phyloP scores from a whole-genome alignment of 2,113 vertebrate genomes.

The Melierax canorus region DNA sequence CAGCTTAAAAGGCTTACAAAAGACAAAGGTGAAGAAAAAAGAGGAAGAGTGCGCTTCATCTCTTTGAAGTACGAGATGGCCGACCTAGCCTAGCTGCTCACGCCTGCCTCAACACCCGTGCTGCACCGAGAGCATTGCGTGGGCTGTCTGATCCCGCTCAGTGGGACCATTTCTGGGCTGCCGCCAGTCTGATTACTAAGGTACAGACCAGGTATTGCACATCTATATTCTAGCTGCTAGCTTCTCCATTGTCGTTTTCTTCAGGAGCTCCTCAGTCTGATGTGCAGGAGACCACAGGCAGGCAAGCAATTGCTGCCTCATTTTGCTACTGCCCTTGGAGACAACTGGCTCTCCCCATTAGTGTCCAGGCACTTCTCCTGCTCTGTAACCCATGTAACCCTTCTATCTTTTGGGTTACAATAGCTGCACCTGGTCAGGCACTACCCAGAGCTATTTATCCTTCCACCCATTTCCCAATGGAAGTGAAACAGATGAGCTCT shows the following conservation, averaged over 20 bases:
- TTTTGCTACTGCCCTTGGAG: background rate
- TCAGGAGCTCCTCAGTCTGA: background rate
- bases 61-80: background rate
- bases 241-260: background rate
- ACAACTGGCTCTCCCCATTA: background rate
- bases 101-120: rapidly evolving
- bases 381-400: background rate
- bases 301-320: background rate
- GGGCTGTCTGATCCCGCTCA: background rate
- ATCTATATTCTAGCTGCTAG: background rate
- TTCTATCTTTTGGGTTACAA: background rate
- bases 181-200: background rate
- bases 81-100: background rate
- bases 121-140: rapidly evolving
- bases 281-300: background rate
- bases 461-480: background rate
- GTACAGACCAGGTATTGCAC: background rate
- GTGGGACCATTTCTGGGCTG: background rate
- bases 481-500: background rate
- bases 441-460: background rate
- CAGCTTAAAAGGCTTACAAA: background rate
- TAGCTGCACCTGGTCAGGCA: background rate
- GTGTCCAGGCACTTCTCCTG: background rate
- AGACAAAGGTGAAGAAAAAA: background rate
- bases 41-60: background rate